These are phyloP conservation scores for Solen grandis DNA, from an alignment of 1,140 invertebrate genomes.

Conservation along the genomic window DNA sequence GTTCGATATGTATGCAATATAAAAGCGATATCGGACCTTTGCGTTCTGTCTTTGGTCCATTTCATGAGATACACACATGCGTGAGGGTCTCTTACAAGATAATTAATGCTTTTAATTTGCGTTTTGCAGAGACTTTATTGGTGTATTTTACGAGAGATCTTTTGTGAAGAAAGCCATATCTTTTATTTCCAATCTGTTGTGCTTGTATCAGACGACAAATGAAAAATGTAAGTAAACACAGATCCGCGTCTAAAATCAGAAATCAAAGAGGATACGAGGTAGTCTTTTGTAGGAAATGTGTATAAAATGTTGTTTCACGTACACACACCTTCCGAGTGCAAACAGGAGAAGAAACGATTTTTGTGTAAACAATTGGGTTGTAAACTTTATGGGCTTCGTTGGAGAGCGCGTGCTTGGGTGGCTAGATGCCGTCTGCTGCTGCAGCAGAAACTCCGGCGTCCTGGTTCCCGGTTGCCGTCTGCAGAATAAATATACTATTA, in stretches of 20 bases:
- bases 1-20: no score
- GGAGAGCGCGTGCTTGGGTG: slow-evolving; percentile 7
- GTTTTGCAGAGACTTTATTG: not conserved
- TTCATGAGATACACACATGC: not conserved
- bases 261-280: slow-evolving; percentile 43
- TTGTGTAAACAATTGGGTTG: slow-evolving; percentile 36
- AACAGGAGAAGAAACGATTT: slow-evolving; percentile 56
- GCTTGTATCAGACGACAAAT: slow-evolving; percentile 31
- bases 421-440: no score
- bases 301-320: slow-evolving; percentile 45
- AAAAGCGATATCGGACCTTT: no score
- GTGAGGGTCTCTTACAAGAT: not conserved
- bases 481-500: no score
- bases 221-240: slow-evolving; percentile 34
- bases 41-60: no score
- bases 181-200: slow-evolving; percentile 51
- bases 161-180: slow-evolving; percentile 35
- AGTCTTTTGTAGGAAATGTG: slow-evolving; percentile 5
- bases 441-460: no score
- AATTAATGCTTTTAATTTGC: not conserved
- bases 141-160: slow-evolving; percentile 19
- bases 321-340: slow-evolving; percentile 31
- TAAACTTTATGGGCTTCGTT: slow-evolving; percentile 32
- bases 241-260: slow-evolving; percentile 1
- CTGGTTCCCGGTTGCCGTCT: no score